Percentiles rank a stretch among this genome's conserved stretches.
These are phyloP conservation scores for Columbina picui DNA, from an alignment of 2,113 vertebrate genomes.

Conservation along the genomic window DNA sequence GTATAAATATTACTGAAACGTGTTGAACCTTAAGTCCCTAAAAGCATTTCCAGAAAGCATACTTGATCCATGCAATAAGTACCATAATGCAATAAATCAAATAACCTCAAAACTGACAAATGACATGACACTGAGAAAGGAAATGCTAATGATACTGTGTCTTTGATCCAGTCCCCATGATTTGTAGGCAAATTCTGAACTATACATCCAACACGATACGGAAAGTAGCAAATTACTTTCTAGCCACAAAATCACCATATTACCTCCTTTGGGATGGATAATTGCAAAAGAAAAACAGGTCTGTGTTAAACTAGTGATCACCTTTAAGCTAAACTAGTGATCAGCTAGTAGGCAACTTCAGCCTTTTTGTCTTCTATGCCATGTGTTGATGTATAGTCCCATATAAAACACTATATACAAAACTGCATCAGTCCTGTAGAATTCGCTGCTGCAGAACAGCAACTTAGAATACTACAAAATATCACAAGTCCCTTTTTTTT, in stretches of 20 bases:
- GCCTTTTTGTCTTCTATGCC: background rate
- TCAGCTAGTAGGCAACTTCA: background rate
- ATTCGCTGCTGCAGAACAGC: background rate
- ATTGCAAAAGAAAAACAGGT: background rate
- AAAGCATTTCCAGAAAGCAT: background rate
- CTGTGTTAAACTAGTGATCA: background rate
- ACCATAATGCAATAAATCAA: background rate
- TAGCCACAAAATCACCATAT: background rate
- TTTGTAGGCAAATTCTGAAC: background rate
- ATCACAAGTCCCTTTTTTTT: background rate
- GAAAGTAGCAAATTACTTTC: background rate
- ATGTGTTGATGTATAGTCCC: no score
- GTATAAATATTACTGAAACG: background rate
- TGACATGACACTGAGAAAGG: background rate
- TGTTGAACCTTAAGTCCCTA: background rate
- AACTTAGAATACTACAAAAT: background rate
- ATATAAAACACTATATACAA: background rate
- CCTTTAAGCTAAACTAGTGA: background rate
- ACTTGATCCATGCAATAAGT: background rate
- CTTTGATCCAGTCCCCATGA: background rate
- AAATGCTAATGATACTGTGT: background rate
- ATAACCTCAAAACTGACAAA: background rate
- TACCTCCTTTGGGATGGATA: background rate
- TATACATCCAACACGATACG: background rate
- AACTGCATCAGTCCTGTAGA: background rate